Evolutionary conservation across 2,797 vertebrate species (phyloP).

Genomic region (Tokudaia muenninki): DNA sequence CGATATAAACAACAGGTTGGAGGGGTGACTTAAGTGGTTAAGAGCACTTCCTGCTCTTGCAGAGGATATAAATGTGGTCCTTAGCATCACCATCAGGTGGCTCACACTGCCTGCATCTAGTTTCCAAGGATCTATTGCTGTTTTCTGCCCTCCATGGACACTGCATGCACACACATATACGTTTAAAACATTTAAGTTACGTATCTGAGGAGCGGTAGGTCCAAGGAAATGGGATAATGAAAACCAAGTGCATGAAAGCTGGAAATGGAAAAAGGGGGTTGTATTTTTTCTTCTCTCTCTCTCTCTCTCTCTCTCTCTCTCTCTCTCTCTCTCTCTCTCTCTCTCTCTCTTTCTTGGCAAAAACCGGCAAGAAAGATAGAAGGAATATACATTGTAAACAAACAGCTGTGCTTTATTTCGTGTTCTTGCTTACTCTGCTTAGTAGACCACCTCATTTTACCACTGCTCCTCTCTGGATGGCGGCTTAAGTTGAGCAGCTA

Average conservation of each 20-base stretch:
- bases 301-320: neutral
- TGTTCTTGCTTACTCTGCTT: slow-evolving; percentile 22
- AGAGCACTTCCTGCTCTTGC: neutral
- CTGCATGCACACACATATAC: neutral
- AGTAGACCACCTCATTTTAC: neutral
- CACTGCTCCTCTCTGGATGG: neutral
- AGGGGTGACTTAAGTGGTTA: neutral
- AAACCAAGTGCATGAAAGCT: neutral
- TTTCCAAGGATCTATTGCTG: neutral
- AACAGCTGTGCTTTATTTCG: neutral
- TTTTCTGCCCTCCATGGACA: neutral
- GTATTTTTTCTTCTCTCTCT: slow-evolving; percentile 38
- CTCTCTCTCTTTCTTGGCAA: neutral
- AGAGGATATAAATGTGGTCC: neutral
- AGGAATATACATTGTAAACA: slow-evolving; percentile 15
- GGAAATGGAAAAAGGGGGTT: slow-evolving; percentile 35
- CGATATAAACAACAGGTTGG: neutral
- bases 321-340: too few species aligned
- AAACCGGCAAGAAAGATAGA: neutral
- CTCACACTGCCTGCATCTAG: neutral
- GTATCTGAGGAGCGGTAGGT: slow-evolving; percentile 30
- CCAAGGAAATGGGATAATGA: neutral
- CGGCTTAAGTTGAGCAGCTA: slow-evolving; percentile 31
- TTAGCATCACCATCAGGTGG: neutral
- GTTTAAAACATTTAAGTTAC: slow-evolving; percentile 24